Base-by-base conservation (phyloP, 1,140 invertebrate genomes). In the Plectus sambesii region DNA sequence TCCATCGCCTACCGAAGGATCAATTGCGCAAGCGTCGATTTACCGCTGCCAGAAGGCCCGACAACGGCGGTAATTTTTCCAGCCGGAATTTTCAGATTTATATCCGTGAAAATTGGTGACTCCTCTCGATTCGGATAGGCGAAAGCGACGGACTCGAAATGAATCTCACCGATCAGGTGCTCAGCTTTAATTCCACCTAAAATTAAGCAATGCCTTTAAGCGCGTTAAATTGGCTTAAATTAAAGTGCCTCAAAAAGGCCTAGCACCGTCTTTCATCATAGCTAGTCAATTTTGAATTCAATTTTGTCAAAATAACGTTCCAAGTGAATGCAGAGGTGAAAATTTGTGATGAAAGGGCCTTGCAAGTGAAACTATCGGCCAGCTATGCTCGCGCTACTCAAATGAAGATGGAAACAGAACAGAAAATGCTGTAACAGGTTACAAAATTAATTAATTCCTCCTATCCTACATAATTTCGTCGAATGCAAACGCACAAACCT, bases 101-200 rank as follows among this genome's bases (percentile, higher is more conserved):
- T 47, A 42, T 67, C 65, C 22, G 60, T 62, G 39, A 81, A 76
- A 24, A 81, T 72, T 3, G 54, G 50, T 2, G 64, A 56, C 41
- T 78, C 73, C 3, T 63, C 51, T 26, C 79, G 60, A 2, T 69
- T 70, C n/a, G 78, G 77, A 62, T 80, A 81, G 0, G 56, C 60
- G 61, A 81, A 81, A n/a, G 54, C 57, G 2, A 80, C 63, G 56
- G 75, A 61, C 37, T 68, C 53, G 51, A 79, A 76, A 25, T 60
- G 51, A 29, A 79, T 72, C 49, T 69, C 63, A 27, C 74, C 75
- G n/a, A 56, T 45, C 4, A 70, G 58, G 22, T 66, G 59, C 47
- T 12, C 1, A 12, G n/a, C 38, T 45, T 22, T 30, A 36, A 44
- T 8, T n/a, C 22, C 23, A 36, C 8, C 12, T 53, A 42, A 23